Evolutionary conservation across 2,888 invertebrate genomes (phyloP).

Genomic region (Drosophila seclusa): DNA sequence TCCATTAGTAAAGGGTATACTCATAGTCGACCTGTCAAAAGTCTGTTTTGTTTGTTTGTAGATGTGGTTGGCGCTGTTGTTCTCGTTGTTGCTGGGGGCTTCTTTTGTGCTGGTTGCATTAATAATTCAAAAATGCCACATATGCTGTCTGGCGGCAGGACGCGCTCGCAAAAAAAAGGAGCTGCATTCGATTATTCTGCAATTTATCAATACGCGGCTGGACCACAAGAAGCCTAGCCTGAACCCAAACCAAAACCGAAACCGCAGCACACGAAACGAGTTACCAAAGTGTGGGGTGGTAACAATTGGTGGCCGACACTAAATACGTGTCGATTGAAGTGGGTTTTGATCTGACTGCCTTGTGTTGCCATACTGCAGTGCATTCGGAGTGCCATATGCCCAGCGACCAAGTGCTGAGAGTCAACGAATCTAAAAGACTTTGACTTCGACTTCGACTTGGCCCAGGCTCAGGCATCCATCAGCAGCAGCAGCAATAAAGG

Average conservation of each 20-base stretch:
- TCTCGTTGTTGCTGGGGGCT: constrained; percentile 53
- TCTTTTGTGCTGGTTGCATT: constrained; percentile 76
- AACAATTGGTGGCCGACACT: constrained; percentile 60
- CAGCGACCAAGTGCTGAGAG: constrained; percentile 15
- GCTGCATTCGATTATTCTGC: constrained; percentile 74
- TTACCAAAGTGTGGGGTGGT: constrained; percentile 28
- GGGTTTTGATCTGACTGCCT: constrained; percentile 59
- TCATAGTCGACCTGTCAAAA: neutral
- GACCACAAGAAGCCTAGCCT: constrained; percentile 4
- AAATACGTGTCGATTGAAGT: constrained; percentile 75
- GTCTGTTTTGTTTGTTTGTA: neutral
- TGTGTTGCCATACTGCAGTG: constrained; percentile 14
- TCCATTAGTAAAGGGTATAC: neutral
- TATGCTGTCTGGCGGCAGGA: constrained; percentile 59
- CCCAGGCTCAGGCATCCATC: constrained; percentile 34
- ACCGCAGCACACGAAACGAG: neutral
- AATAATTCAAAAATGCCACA: constrained; percentile 82
- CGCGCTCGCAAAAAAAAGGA: constrained; percentile 28
- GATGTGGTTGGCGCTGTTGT: constrained; percentile 16
- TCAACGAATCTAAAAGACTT: constrained; percentile 42
- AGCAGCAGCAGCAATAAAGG: constrained; percentile 20
- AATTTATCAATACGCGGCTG: constrained; percentile 71
- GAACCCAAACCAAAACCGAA: neutral
- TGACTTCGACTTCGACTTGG: constrained; percentile 16
- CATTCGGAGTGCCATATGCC: constrained; percentile 40